Conservation (phyloP, 2,888 invertebrate species). For the Cistogaster globosa region DNA sequence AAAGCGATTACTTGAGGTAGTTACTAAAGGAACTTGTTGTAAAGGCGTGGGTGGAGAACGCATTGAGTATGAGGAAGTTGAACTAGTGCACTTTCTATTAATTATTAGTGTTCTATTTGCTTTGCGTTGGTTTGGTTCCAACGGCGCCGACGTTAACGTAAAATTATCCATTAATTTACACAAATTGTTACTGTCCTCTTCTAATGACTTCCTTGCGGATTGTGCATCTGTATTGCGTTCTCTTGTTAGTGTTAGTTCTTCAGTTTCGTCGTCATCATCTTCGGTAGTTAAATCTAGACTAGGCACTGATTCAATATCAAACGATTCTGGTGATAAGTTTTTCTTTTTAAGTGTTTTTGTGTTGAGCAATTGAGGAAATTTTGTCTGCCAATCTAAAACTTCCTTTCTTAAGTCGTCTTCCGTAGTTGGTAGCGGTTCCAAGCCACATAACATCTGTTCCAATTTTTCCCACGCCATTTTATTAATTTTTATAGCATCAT, state of each 20-base stretch:
- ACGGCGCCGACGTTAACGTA: slow-evolving; percentile 75
- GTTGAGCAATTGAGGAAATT: slow-evolving; percentile 78
- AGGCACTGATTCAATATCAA: slow-evolving; percentile 56
- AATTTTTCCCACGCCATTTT: slow-evolving; percentile 82
- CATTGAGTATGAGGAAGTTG: slow-evolving; percentile 58
- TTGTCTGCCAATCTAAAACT: slow-evolving; percentile 81
- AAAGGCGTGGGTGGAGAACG: slow-evolving; percentile 49
- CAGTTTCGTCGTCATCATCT: slow-evolving; percentile 64
- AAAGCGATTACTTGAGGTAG: slow-evolving; percentile 62
- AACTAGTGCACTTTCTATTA: slow-evolving; percentile 58
- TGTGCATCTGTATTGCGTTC: not conserved
- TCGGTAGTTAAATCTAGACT: slow-evolving; percentile 37
- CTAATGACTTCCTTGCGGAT: slow-evolving; percentile 24
- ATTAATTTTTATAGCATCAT: slow-evolving; percentile 83
- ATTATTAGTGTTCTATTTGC: slow-evolving; percentile 33
- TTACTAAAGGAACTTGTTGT: slow-evolving; percentile 52
- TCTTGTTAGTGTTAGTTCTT: slow-evolving; percentile 41
- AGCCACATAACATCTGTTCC: slow-evolving; percentile 80
- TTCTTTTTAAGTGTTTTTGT: slow-evolving; percentile 34
- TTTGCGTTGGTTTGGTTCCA: slow-evolving; percentile 75
- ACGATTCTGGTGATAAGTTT: slow-evolving; percentile 34
- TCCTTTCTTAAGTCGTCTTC: slow-evolving; percentile 79
- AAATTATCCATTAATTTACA: slow-evolving; percentile 56
- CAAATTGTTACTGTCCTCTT: slow-evolving; percentile 43
- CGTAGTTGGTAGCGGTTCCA: slow-evolving; percentile 76